Percentiles rank a stretch among this genome's conserved stretches.
Evolutionary conservation across 2,888 invertebrate species (phyloP).

Genomic region (Habrosyne pyritoides): DNA sequence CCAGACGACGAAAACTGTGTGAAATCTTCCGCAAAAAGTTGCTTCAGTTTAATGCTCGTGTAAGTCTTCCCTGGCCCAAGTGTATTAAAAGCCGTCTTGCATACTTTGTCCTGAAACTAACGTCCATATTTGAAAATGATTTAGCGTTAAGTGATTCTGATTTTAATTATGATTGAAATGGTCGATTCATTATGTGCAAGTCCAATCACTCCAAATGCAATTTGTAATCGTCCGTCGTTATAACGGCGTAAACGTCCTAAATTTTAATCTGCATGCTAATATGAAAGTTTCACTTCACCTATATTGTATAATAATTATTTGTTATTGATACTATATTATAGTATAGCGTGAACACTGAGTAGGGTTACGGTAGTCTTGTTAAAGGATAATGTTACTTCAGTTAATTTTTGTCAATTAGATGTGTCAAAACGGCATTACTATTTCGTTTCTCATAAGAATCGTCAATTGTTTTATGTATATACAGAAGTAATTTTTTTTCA

Average conservation of each 20-base stretch:
- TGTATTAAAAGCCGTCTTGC: constrained; percentile 73
- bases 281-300: constrained; percentile 45
- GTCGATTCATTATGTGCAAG: constrained; percentile 49
- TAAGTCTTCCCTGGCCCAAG: constrained; percentile 48
- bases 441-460: constrained; percentile 58
- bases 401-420: constrained; percentile 78
- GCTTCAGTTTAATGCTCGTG: constrained; percentile 22
- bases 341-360: constrained; percentile 44
- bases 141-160: constrained; percentile 77
- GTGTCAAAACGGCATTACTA: constrained; percentile 60
- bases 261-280: constrained; percentile 29
- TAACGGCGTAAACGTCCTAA: constrained; percentile 49
- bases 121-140: constrained; percentile 81
- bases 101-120: constrained; percentile 78
- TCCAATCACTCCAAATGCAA: constrained; percentile 45
- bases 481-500: constrained; percentile 40
- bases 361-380: constrained; percentile 70
- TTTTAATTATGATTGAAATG: constrained; percentile 53
- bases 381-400: constrained; percentile 66
- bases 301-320: constrained; percentile 58
- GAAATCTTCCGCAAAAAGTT: constrained; percentile 17
- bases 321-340: constrained; percentile 64
- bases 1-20: constrained; percentile 36
- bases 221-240: constrained; percentile 32
- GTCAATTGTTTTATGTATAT: constrained; percentile 71